Evolutionary conservation across 53 echinoderm and acorn worm species (phyloP), one percentile per base, ranked within the genome.

Genomic region (Luidia sarsii): DNA sequence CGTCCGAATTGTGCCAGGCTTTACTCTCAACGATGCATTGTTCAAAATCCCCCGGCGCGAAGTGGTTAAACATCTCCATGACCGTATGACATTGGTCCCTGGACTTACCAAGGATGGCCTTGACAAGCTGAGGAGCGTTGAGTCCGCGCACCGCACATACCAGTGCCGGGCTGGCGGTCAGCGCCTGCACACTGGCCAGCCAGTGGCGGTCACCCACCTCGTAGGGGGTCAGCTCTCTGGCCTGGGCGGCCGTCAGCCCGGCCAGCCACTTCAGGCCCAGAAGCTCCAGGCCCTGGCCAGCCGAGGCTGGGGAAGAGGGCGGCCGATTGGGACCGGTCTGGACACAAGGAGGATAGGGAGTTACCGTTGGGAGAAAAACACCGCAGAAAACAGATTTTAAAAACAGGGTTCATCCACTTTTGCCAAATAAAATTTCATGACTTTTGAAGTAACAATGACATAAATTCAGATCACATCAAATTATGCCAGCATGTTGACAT

Each of bases 201-300:
- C 99, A 99, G 82, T 81, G 71, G 31, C 87, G 86, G 50, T 86
- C 93, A 19, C 99, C 99, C 5, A 99, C 91, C 67, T 99, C 99
- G 51, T 86, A 99, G 8, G 99, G 99, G n/a, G 94, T 99, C 2
- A 99, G 75, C 36, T 99, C 99, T 60, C 91, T 99, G 45, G 99
- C 89, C 70, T 99, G 99, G 64, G 84, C 65, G 20, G 94, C 70
- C 16, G 87, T 91, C 14, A 99, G 82, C 15, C 71, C 66, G 4
- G 99, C 94, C 0, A 99, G 89, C 74, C 94, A 91, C 67, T 99
- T 99, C 57, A 99, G 83, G 19, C 99, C 99, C 3, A 99, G 89
- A 18, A 99, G 79, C 57, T 99, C 99, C 4, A 94, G 70, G 36
- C 99, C 94, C 74, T 91, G 80, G 10, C 71, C 86, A 24, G 83